Conservation (phyloP, 2,113 vertebrate species). For the Ctenodactylus gundi region DNA sequence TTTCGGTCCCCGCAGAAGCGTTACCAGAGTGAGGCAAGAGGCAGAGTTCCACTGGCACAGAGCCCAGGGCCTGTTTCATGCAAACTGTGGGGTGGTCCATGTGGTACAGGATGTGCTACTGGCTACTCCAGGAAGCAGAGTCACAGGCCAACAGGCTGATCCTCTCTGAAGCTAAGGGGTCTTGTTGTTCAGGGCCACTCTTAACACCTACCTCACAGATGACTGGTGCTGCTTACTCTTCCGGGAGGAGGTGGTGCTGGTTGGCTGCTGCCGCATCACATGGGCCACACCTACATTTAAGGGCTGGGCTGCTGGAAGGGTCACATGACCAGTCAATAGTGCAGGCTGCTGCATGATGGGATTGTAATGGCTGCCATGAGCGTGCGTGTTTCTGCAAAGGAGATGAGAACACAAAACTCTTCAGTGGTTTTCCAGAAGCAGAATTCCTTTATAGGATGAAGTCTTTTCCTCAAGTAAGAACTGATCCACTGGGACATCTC, state of each 20-base stretch:
- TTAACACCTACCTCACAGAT: constrained; percentile 87
- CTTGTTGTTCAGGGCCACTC: fast-evolving
- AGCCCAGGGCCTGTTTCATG: background rate
- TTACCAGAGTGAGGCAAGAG: background rate
- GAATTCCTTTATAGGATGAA: background rate
- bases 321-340: constrained; percentile 93
- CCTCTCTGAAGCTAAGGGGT: fast-evolving
- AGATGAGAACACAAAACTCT: background rate
- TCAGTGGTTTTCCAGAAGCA: background rate
- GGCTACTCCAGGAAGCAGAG: background rate
- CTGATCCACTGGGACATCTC: background rate
- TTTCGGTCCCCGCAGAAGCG: no score
- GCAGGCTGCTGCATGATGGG: constrained; percentile 99
- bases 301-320: constrained; percentile 94
- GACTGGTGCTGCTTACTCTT: constrained; percentile 97
- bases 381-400: constrained; percentile 89
- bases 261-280: constrained; percentile 96
- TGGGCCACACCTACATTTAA: constrained; percentile 98
- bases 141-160: fast-evolving
- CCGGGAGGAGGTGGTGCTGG: constrained; percentile 89
- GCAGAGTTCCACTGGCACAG: background rate
- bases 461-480: background rate
- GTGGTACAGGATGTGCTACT: fast-evolving
- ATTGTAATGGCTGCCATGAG: constrained; percentile 97
- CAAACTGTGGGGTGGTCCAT: background rate